Conservation (phyloP, 2,113 vertebrate genomes). For the Campylomormyrus tamandua region DNA sequence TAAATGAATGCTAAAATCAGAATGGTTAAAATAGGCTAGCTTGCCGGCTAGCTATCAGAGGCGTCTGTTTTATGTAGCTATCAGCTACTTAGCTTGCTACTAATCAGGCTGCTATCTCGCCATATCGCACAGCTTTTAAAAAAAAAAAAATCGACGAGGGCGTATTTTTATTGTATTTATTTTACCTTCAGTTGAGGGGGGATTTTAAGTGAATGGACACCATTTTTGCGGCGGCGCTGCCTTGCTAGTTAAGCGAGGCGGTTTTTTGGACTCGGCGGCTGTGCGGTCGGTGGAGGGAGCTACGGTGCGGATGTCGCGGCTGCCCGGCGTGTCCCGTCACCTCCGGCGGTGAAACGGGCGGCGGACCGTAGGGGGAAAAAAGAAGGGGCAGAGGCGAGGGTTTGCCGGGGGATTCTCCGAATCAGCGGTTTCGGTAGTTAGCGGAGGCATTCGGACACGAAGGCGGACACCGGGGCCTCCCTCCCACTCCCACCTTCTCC, state of each 20-base stretch:
- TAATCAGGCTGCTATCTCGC: not conserved
- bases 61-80: constrained; percentile 34
- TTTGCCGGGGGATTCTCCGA: constrained; percentile 29
- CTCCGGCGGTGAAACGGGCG: constrained; percentile 25
- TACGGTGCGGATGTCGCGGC: constrained; percentile 38
- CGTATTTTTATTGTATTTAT: constrained; percentile 17
- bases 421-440: constrained; percentile 10
- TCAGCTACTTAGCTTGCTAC: constrained; percentile 28
- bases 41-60: constrained; percentile 39
- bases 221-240: constrained; percentile 4
- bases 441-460: constrained; percentile 25
- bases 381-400: constrained; percentile 7
- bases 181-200: not conserved
- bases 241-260: constrained; percentile 13
- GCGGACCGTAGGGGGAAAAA: constrained; percentile 22
- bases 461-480: constrained; percentile 21
- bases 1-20: constrained; percentile 31
- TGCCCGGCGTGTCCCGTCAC: constrained; percentile 35
- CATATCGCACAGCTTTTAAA: not conserved
- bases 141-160: not conserved
- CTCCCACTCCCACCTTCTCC: constrained; percentile 1
- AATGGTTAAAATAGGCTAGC: constrained; percentile 39
- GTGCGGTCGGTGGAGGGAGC: constrained; percentile 16
- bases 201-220: constrained; percentile 12
- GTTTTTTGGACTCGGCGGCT: constrained; percentile 19